Evolutionary conservation across 2,113 vertebrate genomes (phyloP), one percentile per base, ranked within the genome.

Genomic region (Nestor notabilis): DNA sequence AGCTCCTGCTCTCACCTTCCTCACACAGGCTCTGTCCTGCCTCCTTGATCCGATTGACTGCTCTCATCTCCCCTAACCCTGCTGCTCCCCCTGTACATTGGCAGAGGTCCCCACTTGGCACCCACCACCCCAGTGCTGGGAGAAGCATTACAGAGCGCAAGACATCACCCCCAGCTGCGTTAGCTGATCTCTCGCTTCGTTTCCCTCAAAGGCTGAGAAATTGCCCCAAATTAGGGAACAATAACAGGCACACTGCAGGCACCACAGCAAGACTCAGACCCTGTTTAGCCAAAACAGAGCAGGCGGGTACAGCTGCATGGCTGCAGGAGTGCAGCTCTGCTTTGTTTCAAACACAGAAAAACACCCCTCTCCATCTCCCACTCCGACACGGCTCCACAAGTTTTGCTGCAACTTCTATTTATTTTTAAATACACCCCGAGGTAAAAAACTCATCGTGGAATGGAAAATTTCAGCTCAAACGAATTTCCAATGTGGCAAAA

Each of bases 391-490:
- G 35, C 61, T 79, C 82, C 50, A 29, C n/a, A 19, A 12, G 41
- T 91, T 93, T 50, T 81, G 12, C 64, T 81, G 71, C 43, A 84
- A 29, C 33, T 64, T 6, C 31, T 10, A 21, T 25, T 18, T 39
- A 58, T 64, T 46, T 17, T 44, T 58, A 12, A 9, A 50, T 71
- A 49, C 39, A n/a, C 83, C 83, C 81, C 0, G 60, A 91, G 81
- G 93, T 82, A 81, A 95, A 65, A 64, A 92, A 47, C 19, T n/a
- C 89, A 13, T 18, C n/a, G n/a, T 5, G 69, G 87, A 87, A 93
- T 17, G 70, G 95, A 96, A 96, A 94, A 96, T 75, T 89, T 79
- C 64, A 71, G 43, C 72, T 84, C 72, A 49, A 90, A 74, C 21
- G 11, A 21, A 87, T 46, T 29, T 61, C 31, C 85, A 65, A 52